A percentile compares a stretch with the other conserved stretches of the same genome.
Conservation (phyloP, 2,888 invertebrate genomes). For the Antheraea yamamai region DNA sequence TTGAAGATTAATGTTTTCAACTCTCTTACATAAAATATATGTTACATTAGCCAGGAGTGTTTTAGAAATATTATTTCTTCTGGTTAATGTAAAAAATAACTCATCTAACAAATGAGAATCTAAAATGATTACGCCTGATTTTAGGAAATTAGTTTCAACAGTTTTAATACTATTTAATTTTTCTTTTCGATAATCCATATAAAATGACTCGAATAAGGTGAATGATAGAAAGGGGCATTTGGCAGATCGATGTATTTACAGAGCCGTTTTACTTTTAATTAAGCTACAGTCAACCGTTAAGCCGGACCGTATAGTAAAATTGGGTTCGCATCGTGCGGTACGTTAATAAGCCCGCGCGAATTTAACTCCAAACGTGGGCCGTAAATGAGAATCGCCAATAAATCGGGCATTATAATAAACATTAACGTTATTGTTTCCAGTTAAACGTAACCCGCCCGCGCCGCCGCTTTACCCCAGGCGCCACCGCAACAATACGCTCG, state of each 20-base stretch:
- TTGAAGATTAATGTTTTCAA: not conserved
- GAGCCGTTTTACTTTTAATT: conserved; percentile 77
- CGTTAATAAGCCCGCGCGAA: conserved; percentile 67
- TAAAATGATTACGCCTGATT: not conserved
- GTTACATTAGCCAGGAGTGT: too few relatives aligned
- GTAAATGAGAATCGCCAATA: conserved; percentile 77
- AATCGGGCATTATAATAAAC: conserved; percentile 80
- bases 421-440: conserved; percentile 77
- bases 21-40: not conserved
- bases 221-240: conserved; percentile 52
- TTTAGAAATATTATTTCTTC: too few relatives aligned
- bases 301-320: conserved; percentile 66
- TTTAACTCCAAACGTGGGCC: conserved; percentile 61
- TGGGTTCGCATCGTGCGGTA: conserved; percentile 55
- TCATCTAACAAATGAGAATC: too few relatives aligned
- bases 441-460: conserved; percentile 51
- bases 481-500: conserved; percentile 72
- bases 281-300: conserved; percentile 65
- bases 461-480: conserved; percentile 54
- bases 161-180: conserved; percentile 18
- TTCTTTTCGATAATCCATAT: conserved; percentile 48
- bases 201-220: conserved; percentile 53
- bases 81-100: too few relatives aligned
- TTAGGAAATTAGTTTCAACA: not conserved
- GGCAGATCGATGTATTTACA: conserved; percentile 65